Conservation (phyloP, 2,888 invertebrate species). For the Chrysolina americana region DNA sequence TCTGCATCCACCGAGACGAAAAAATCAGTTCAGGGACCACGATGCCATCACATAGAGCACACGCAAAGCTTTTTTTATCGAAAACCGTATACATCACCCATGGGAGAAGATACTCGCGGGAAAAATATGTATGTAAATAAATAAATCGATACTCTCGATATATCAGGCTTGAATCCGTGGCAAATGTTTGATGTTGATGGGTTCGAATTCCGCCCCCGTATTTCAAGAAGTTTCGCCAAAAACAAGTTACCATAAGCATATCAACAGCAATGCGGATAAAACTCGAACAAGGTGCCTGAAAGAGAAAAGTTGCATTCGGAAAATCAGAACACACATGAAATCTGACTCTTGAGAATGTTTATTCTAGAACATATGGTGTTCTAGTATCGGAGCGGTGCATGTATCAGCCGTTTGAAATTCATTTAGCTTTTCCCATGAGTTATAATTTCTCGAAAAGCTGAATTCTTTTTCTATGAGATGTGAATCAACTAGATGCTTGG, state of each 20-base stretch:
- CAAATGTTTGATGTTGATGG: constrained; percentile 6
- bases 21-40: constrained; percentile 20
- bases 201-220: not conserved
- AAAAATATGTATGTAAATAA: constrained; percentile 54
- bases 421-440: too few species aligned
- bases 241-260: not conserved
- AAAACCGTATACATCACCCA: constrained; percentile 43
- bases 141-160: constrained; percentile 46
- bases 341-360: not conserved
- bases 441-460: too few species aligned
- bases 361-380: too few species aligned
- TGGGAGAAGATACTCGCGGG: constrained; percentile 49
- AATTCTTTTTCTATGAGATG: too few species aligned
- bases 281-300: not conserved
- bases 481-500: too few species aligned
- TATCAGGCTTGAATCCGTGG: constrained; percentile 27
- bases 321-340: not conserved
- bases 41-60: constrained; percentile 14
- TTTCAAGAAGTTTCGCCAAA: constrained; percentile 15
- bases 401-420: too few species aligned
- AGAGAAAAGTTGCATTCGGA: not conserved
- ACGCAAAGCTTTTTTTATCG: constrained; percentile 24
- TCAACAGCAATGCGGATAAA: not conserved
- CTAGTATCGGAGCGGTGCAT: too few species aligned
- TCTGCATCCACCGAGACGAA: constrained; percentile 7